phyloP scores from a whole-genome alignment of 2,797 vertebrate genomes.

The Naso thynnoides region DNA sequence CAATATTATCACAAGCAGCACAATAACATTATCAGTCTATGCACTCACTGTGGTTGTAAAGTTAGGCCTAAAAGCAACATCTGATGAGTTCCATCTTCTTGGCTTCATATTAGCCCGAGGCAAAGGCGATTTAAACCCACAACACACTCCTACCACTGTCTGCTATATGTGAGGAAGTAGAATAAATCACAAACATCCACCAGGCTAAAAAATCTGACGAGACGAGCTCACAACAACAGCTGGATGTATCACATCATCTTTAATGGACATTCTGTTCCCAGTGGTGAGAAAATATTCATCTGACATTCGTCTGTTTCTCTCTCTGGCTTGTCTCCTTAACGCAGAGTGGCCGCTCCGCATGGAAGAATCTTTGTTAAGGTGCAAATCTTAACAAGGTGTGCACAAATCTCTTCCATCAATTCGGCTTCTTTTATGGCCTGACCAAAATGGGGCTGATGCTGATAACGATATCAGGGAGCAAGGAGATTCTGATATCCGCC shows the following conservation, averaged over 20 bases:
- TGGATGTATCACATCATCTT: constrained; percentile 45
- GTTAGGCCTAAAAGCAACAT: constrained; percentile 45
- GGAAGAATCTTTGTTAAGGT: too few relatives aligned
- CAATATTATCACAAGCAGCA: constrained; percentile 32
- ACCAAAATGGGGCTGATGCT: too few relatives aligned
- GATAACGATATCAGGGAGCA: too few relatives aligned
- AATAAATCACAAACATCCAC: constrained; percentile 36
- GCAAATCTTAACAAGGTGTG: too few relatives aligned
- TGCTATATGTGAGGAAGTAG: constrained; percentile 27
- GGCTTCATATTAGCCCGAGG: constrained; percentile 29
- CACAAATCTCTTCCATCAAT: not conserved
- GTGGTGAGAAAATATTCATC: constrained; percentile 40
- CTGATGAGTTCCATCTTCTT: constrained; percentile 35
- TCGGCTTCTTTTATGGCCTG: too few relatives aligned
- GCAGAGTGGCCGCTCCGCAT: too few relatives aligned
- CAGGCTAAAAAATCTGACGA: too few relatives aligned
- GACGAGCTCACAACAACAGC: constrained; percentile 57
- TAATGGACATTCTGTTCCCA: constrained; percentile 61
- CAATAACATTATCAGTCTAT: constrained; percentile 44
- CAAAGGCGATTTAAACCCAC: constrained; percentile 31
- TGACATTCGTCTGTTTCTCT: constrained; percentile 7
- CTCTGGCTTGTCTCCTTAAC: too few relatives aligned
- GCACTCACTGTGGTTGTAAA: constrained; percentile 32
- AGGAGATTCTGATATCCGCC: too few relatives aligned
- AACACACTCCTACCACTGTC: constrained; percentile 22